Percentiles rank a stretch among this genome's conserved stretches.
Conservation (phyloP, 2,888 invertebrate genomes). For the Hoplodrina ambigua region DNA sequence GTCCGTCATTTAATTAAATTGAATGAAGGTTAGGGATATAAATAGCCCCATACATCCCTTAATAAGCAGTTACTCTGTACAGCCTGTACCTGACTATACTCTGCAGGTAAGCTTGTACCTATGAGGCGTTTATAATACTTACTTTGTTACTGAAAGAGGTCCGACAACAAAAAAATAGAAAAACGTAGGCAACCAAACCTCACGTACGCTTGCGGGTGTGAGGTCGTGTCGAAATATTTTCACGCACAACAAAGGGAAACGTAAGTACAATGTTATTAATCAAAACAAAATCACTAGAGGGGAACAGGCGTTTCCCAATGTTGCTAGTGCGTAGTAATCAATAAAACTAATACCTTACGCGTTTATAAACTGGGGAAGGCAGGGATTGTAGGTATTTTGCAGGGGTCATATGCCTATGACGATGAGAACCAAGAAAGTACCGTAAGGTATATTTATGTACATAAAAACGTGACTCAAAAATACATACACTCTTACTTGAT, state of each 20-base stretch:
- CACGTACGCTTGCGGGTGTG: neutral
- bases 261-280: slow-evolving; percentile 12
- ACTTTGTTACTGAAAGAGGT: neutral
- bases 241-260: slow-evolving; percentile 1
- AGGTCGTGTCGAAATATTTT: slow-evolving; percentile 15
- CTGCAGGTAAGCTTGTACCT: neutral
- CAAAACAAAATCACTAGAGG: slow-evolving; percentile 11
- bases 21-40: slow-evolving; percentile 8
- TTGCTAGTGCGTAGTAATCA: neutral
- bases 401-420: too few species aligned
- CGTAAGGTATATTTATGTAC: too few species aligned
- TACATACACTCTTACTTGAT: too few species aligned
- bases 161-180: neutral
- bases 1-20: slow-evolving; percentile 10
- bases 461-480: too few species aligned
- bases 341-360: too few species aligned
- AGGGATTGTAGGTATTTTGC: too few species aligned
- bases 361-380: too few species aligned
- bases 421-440: too few species aligned
- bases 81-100: slow-evolving; percentile 4
- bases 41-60: neutral
- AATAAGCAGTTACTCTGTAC: neutral
- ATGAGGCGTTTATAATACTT: neutral
- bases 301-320: too few species aligned
- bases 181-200: neutral